Evolutionary conservation across 2,113 vertebrate species (phyloP).

Genomic region (Boleophthalmus pectinirostris): DNA sequence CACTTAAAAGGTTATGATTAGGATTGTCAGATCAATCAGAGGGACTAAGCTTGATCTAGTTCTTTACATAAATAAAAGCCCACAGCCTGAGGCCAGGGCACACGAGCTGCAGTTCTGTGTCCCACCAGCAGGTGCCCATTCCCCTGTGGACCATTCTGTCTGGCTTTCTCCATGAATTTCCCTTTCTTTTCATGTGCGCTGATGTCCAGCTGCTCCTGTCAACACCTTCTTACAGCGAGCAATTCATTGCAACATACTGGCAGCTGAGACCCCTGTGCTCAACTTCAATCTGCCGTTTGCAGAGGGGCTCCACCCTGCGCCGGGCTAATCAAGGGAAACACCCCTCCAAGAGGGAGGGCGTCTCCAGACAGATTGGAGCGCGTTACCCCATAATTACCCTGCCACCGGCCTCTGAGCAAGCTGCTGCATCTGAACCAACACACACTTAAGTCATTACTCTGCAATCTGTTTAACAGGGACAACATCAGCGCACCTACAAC

Average conservation of each 20-base stretch:
- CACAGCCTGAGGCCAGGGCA: constrained; percentile 47
- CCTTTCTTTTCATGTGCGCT: constrained; percentile 90
- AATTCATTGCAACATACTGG: constrained; percentile 91
- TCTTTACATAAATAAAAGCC: constrained; percentile 22
- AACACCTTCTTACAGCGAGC: constrained; percentile 94
- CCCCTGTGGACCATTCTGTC: constrained; percentile 82
- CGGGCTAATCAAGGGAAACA: constrained; percentile 81
- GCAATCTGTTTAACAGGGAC: constrained; percentile 69
- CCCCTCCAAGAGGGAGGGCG: constrained; percentile 76
- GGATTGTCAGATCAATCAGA: constrained; percentile 46
- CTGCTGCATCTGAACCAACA: constrained; percentile 70
- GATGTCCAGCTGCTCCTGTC: constrained; percentile 98
- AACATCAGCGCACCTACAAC: constrained; percentile 61
- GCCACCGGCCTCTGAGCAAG: constrained; percentile 77
- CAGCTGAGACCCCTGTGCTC: constrained; percentile 93
- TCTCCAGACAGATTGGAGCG: constrained; percentile 77
- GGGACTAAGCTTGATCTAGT: constrained; percentile 46
- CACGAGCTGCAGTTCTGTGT: constrained; percentile 64
- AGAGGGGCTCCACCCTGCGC: constrained; percentile 82
- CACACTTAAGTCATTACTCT: constrained; percentile 68
- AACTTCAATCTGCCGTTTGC: constrained; percentile 86
- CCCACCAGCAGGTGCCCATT: constrained; percentile 69
- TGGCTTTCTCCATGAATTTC: constrained; percentile 86
- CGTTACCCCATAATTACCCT: constrained; percentile 80
- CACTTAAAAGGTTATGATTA: constrained; percentile 46